A percentile compares a stretch with the other conserved stretches of the same genome.
phyloP scores from a whole-genome alignment of 1,140 invertebrate species.

The Acromyrmex echinatior region DNA sequence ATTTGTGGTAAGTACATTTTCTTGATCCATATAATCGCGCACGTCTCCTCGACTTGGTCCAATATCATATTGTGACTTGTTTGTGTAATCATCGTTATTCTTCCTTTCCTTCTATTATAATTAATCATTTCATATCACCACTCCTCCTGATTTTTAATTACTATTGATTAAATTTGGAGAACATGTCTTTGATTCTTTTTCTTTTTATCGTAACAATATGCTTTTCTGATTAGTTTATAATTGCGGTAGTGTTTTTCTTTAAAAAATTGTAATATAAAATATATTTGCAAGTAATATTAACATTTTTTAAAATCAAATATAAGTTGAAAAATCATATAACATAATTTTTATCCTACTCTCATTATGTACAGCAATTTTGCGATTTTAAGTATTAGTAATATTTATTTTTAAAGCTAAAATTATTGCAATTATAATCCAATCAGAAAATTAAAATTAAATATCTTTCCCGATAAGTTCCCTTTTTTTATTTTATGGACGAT shows the following conservation, averaged over 20 bases:
- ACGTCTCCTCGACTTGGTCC: neutral
- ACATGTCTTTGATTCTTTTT: neutral
- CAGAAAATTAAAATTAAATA: neutral
- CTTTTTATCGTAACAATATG: neutral
- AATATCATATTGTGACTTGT: conserved; percentile 19
- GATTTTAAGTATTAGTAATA: no score
- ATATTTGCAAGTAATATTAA: no score
- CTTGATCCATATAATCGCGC: neutral
- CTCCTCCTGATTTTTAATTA: conserved; percentile 4
- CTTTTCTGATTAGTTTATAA: neutral
- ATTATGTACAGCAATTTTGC: no score
- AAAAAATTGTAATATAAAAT: no score
- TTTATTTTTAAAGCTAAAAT: no score
- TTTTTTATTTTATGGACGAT: conserved; percentile 1
- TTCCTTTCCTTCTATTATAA: conserved; percentile 34
- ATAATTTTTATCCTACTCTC: no score
- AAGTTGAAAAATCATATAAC: no score
- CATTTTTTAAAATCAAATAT: no score
- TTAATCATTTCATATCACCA: neutral
- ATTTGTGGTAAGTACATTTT: conserved; percentile 92
- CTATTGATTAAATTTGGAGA: neutral
- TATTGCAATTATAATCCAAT: neutral
- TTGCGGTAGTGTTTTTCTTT: neutral
- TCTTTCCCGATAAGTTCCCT: neutral
- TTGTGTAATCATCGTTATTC: neutral